These are phyloP conservation scores for Plecotus auritus DNA, from an alignment of 2,113 vertebrate species.

Conservation along the genomic window DNA sequence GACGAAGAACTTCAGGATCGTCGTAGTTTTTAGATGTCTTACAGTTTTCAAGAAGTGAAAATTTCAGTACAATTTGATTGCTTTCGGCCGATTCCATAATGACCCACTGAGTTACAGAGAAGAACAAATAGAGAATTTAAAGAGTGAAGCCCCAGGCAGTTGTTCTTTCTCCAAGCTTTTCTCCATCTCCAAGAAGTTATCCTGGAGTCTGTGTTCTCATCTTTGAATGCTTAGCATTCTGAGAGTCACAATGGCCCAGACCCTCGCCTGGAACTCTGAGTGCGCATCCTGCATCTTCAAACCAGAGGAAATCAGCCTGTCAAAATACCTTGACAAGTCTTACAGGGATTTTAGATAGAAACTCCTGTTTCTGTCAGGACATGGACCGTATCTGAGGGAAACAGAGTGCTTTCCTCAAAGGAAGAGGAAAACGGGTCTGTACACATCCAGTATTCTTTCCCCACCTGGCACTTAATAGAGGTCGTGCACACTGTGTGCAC, in stretches of 20 bases:
- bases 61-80: neutral
- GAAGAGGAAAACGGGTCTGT: neutral
- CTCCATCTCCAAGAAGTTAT: neutral
- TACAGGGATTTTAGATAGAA: neutral
- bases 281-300: neutral
- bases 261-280: neutral
- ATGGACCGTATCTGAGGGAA: neutral
- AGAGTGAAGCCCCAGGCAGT: rapidly evolving
- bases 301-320: neutral
- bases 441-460: neutral
- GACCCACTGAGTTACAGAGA: neutral
- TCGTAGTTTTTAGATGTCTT: neutral
- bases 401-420: neutral
- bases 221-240: neutral
- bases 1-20: neutral
- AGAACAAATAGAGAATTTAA: neutral
- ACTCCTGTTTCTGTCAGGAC: neutral
- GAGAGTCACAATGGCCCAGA: conserved; percentile 61
- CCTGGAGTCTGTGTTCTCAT: neutral
- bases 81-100: neutral
- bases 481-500: neutral
- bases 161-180: neutral
- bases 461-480: neutral
- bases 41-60: neutral
- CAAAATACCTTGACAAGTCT: neutral